Evolutionary conservation across 2,888 invertebrate genomes (phyloP), one percentile per base, ranked within the genome.

Genomic region (Clunio marinus): DNA sequence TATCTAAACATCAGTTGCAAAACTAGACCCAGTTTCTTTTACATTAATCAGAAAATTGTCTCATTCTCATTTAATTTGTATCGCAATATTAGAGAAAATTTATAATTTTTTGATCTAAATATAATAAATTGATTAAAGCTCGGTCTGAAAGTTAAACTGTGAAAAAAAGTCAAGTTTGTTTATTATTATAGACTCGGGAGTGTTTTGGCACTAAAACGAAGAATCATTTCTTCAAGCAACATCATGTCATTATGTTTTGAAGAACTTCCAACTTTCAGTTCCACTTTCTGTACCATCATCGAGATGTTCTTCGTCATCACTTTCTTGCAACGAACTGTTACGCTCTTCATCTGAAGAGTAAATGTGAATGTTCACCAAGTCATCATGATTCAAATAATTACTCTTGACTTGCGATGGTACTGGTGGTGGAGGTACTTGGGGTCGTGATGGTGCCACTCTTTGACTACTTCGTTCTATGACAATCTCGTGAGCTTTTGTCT

Each of bases 231-330:
- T 86, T 70, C 86, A 80, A 74, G 87, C 86, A 76, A 86, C 88
- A 59, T 88, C 90, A 73, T 91, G 91, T 27, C 3, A 22, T 57
- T 22, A 57, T n/a, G 57, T 57, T 10, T 57, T 57, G 15, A 27
- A 57, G 27, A 57, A 57, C 27, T 57, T 57, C 57, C 57, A 57
- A 10, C 57, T 57, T 27, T 57, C 57, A 24, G 57, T 57, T 57
- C 57, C 57, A 27, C 57, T 57, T 15, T 57, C 57, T 1, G 27
- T 27, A 7, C 27, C 27, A 45, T 88, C 91, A 75, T 91, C 91
- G 37, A 87, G 87, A 70, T 86, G 83, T 70, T 90, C 91, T 70
- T 90, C 90, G 70, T 89, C 91, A 70, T 71, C 71, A 17, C 70
- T 69, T 59, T 72, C 69, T 68, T 72, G 69, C 28, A 70, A 69